Percentiles rank a stretch among this genome's conserved stretches.
These are phyloP conservation scores for Tyrannus savana DNA, from an alignment of 2,113 vertebrate species.

Conservation along the genomic window DNA sequence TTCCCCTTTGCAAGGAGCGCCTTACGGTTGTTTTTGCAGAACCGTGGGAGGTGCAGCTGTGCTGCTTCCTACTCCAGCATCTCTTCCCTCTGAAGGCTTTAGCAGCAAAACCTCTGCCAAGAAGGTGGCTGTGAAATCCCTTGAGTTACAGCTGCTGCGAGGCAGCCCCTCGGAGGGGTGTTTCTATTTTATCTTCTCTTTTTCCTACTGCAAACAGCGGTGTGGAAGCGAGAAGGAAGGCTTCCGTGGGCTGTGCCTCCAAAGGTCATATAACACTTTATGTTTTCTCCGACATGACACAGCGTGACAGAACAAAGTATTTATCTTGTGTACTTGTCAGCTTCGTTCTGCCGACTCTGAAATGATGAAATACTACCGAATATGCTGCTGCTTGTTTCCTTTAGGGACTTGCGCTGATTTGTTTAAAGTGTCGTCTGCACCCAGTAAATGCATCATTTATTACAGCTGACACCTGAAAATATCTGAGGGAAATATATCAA, in stretches of 20 bases:
- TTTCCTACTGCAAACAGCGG: not conserved
- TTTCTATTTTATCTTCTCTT: not conserved
- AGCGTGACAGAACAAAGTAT: conserved; percentile 75
- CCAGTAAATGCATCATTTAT: conserved; percentile 73
- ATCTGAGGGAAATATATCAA: conserved; percentile 22
- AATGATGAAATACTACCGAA: conserved; percentile 71
- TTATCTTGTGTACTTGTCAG: conserved; percentile 78
- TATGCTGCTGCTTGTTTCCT: conserved; percentile 63
- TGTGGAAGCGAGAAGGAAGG: not conserved
- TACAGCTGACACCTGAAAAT: conserved; percentile 63
- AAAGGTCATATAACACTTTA: conserved; percentile 72
- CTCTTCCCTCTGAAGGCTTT: not conserved
- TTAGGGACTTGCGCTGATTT: conserved; percentile 57
- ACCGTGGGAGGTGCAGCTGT: fast-evolving
- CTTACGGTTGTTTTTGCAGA: not conserved
- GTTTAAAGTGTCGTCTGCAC: conserved; percentile 69
- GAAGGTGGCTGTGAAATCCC: not conserved
- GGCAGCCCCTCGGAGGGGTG: not conserved
- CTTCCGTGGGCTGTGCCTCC: conserved; percentile 25
- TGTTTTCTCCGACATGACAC: conserved; percentile 70
- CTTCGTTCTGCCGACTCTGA: conserved; percentile 58
- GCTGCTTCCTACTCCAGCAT: not conserved
- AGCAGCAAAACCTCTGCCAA: not conserved
- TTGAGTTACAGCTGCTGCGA: not conserved
- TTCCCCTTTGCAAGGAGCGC: not conserved